phyloP scores from a whole-genome alignment of 2,888 invertebrate genomes.

The Agrochola lota region DNA sequence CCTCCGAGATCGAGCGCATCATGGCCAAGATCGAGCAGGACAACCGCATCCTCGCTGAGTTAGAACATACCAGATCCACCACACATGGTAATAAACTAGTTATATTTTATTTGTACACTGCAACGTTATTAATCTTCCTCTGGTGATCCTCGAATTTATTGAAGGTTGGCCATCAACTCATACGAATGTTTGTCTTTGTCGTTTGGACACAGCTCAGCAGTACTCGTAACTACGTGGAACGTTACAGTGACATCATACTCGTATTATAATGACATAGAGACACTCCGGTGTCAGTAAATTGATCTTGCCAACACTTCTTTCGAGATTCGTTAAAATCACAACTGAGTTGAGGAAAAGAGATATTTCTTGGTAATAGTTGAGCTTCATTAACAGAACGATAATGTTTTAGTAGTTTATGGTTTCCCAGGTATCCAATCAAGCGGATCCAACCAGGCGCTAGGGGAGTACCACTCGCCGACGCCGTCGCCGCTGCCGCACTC shows the following conservation, averaged over 20 bases:
- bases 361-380: background rate
- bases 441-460: slow-evolving; percentile 93
- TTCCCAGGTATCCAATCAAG: slow-evolving; percentile 91
- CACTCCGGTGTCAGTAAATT: background rate
- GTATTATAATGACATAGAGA: background rate
- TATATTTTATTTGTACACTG: background rate
- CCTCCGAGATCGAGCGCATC: slow-evolving; percentile 96
- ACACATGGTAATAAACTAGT: slow-evolving; percentile 89
- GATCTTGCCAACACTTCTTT: background rate
- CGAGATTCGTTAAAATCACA: background rate
- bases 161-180: background rate
- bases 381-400: slow-evolving; percentile 14
- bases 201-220: background rate
- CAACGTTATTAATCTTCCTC: background rate
- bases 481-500: slow-evolving; percentile 90
- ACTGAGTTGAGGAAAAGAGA: background rate
- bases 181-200: background rate
- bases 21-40: slow-evolving; percentile 98
- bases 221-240: background rate
- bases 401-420: slow-evolving; percentile 50
- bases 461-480: slow-evolving; percentile 92
- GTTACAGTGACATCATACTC: background rate
- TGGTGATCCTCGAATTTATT: background rate
- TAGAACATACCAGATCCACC: slow-evolving; percentile 95
- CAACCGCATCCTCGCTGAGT: slow-evolving; percentile 96